These are phyloP conservation scores for Reticulitermes speratus DNA, from an alignment of 1,140 invertebrate genomes.

Conservation along the genomic window DNA sequence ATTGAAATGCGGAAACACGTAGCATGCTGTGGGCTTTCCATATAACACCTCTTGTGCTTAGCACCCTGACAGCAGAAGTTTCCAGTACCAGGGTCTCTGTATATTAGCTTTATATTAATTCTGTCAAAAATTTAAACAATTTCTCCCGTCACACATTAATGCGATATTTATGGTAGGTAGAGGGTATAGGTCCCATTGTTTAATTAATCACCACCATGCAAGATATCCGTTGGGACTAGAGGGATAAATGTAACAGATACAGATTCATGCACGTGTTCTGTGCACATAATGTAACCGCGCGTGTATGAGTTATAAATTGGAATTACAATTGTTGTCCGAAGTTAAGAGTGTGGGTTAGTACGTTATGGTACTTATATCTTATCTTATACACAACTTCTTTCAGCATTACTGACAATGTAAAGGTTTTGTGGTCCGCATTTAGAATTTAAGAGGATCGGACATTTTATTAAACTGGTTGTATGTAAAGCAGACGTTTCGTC, in stretches of 20 bases:
- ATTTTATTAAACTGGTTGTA: no score
- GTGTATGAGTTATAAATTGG: neutral
- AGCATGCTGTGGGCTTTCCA: neutral
- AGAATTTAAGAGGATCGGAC: no score
- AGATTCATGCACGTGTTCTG: neutral
- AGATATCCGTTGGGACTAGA: neutral
- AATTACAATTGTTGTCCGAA: no score
- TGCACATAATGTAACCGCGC: neutral
- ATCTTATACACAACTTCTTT: no score
- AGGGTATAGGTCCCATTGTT: neutral
- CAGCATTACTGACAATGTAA: no score
- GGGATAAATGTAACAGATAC: neutral
- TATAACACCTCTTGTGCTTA: neutral
- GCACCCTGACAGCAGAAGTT: neutral
- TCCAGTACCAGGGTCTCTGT: neutral
- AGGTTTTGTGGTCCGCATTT: no score
- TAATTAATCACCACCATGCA: neutral
- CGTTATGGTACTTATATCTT: no score
- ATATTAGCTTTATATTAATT: neutral
- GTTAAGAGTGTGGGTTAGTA: no score
- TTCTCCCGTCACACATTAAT: neutral
- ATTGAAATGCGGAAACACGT: neutral
- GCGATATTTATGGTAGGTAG: neutral
- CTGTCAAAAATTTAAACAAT: neutral
- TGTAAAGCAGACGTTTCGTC: no score